phyloP scores from a whole-genome alignment of 2,113 vertebrate genomes.

The Microcebus tavaratra region DNA sequence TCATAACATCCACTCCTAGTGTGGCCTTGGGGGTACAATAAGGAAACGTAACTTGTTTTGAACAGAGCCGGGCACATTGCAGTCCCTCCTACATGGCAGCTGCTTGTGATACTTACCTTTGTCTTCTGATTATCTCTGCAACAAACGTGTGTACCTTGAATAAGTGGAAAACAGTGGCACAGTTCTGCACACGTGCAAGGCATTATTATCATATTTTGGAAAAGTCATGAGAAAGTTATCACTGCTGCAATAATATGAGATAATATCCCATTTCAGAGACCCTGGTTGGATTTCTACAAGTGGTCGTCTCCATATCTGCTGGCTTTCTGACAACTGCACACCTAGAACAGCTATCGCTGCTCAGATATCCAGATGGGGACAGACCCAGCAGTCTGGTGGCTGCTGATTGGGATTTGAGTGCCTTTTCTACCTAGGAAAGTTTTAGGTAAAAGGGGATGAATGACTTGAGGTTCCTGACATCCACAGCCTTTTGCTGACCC shows the following conservation, averaged over 20 bases:
- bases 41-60: not conserved
- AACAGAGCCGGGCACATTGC: not conserved
- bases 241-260: not conserved
- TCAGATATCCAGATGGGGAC: accelerated
- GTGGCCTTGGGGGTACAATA: not conserved
- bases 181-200: not conserved
- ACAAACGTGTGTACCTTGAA: not conserved
- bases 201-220: not conserved
- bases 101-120: not conserved
- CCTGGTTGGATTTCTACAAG: not conserved
- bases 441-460: not conserved
- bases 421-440: not conserved
- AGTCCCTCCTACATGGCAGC: not conserved
- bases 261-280: not conserved
- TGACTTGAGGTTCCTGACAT: not conserved
- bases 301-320: not conserved
- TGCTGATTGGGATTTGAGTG: not conserved
- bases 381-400: not conserved
- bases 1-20: no score
- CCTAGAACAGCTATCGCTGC: accelerated
- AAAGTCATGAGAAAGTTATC: not conserved
- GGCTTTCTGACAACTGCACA: not conserved
- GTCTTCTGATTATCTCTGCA: not conserved
- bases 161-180: not conserved
- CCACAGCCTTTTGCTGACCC: not conserved